phyloP scores from a whole-genome alignment of 2,888 invertebrate genomes.

The Sylvicola cinctus region DNA sequence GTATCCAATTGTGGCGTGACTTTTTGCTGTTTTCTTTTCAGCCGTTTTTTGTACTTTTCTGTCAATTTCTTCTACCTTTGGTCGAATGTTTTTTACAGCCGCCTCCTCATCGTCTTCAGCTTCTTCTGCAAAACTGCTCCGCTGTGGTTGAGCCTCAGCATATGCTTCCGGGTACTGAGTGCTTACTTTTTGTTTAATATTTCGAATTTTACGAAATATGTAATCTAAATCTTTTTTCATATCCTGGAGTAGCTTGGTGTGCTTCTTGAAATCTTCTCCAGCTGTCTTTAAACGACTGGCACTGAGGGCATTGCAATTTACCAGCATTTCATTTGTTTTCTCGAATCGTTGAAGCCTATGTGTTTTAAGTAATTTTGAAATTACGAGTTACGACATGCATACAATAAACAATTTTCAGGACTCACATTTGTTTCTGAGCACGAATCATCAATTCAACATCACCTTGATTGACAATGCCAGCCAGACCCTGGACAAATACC shows the following conservation, averaged over 20 bases:
- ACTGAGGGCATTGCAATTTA: constrained; percentile 90
- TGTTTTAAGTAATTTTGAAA: too few relatives aligned
- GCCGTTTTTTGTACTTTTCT: constrained; percentile 7
- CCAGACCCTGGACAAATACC: constrained; percentile 79
- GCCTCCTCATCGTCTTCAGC: constrained; percentile 25
- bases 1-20: constrained; percentile 20
- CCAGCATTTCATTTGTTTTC: constrained; percentile 97
- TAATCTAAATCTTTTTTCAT: constrained; percentile 91
- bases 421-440: constrained; percentile 83
- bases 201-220: constrained; percentile 79
- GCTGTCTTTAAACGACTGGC: constrained; percentile 70
- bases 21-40: constrained; percentile 9
- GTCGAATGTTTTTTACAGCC: constrained; percentile 14
- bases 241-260: constrained; percentile 65
- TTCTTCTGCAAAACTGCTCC: constrained; percentile 27
- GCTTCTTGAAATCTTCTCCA: constrained; percentile 72
- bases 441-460: constrained; percentile 78
- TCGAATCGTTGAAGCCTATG: constrained; percentile 91
- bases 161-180: constrained; percentile 49
- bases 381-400: too few relatives aligned
- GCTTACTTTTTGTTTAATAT: constrained; percentile 59
- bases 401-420: constrained; percentile 7
- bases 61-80: constrained; percentile 27
- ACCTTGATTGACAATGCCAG: constrained; percentile 77
- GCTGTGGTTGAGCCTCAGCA: constrained; percentile 37